Conservation (phyloP, 1,140 invertebrate species). For the Trichoplusia ni region DNA sequence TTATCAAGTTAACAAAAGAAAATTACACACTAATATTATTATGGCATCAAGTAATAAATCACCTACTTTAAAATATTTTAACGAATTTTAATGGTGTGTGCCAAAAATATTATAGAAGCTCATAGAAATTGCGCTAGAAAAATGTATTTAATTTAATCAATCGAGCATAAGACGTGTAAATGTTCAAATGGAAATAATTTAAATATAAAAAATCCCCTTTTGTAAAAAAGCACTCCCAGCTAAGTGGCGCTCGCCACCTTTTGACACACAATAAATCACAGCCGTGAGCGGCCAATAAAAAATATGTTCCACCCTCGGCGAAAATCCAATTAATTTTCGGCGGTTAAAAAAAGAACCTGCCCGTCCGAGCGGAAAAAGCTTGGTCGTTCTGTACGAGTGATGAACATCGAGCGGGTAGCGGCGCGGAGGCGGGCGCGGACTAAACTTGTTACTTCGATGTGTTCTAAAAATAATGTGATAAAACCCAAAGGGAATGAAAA, state of each 20-base stretch:
- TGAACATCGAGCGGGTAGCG: conserved; percentile 35
- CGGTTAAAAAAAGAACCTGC: conserved; percentile 75
- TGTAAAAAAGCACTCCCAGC: conserved; percentile 64
- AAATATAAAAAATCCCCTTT: conserved; percentile 55
- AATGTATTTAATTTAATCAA: conserved; percentile 28
- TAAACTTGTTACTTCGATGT: background rate
- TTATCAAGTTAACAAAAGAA: too few species aligned
- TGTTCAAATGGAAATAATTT: conserved; percentile 37
- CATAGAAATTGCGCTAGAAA: background rate
- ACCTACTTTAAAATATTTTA: background rate
- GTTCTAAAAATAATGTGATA: background rate
- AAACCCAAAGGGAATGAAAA: conserved; percentile 4
- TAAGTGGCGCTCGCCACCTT: conserved; percentile 79
- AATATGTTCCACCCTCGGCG: conserved; percentile 79
- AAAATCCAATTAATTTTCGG: conserved; percentile 81
- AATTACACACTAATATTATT: background rate
- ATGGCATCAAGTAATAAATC: background rate
- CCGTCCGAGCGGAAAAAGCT: conserved; percentile 65
- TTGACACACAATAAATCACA: conserved; percentile 80
- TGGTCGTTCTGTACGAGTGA: conserved; percentile 34
- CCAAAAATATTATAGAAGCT: background rate
- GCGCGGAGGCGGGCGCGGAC: conserved; percentile 36
- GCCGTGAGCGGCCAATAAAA: conserved; percentile 78
- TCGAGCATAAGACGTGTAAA: conserved; percentile 20
- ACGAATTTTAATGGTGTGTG: too few species aligned